These are phyloP conservation scores for Montipora capricornis DNA, from an alignment of 64 coral and sea anemone species.

Conservation along the genomic window DNA sequence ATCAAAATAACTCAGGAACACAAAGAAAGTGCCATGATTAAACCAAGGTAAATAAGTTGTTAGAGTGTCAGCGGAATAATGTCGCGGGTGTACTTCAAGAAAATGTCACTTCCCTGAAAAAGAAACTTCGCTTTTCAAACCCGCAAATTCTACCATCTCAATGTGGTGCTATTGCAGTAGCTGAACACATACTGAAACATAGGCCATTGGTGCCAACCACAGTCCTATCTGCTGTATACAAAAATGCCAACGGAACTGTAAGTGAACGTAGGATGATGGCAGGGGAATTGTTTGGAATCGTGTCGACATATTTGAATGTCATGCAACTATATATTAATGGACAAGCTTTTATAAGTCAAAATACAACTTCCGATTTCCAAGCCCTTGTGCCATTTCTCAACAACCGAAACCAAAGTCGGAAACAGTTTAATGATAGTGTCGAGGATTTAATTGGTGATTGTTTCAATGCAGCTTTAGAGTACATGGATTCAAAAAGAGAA, in stretches of 20 bases:
- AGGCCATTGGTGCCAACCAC: conserved; percentile 48
- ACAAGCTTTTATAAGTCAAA: conserved; percentile 42
- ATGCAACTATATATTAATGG: conserved; percentile 52
- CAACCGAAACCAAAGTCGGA: background rate
- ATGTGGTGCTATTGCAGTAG: background rate
- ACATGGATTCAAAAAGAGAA: conserved; percentile 71
- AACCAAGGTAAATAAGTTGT: background rate
- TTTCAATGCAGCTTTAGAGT: conserved; percentile 39
- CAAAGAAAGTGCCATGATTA: background rate
- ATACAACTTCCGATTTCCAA: conserved; percentile 36
- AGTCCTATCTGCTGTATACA: conserved; percentile 50
- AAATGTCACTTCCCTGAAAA: conserved; percentile 4
- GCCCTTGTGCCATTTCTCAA: conserved; percentile 56
- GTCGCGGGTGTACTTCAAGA: conserved; percentile 30
- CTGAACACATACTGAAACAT: conserved; percentile 36
- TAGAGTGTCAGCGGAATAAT: background rate
- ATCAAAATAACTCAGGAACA: conserved; percentile 20
- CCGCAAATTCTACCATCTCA: background rate
- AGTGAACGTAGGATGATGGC: conserved; percentile 22
- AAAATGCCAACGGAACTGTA: conserved; percentile 24
- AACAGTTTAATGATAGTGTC: conserved; percentile 27
- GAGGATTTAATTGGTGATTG: conserved; percentile 25
- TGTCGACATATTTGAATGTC: conserved; percentile 53
- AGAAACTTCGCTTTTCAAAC: conserved; percentile 20
- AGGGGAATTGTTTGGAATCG: conserved; percentile 45